Evolutionary conservation across 1,140 invertebrate genomes (phyloP).

Genomic region (Marisa cornuarietis): DNA sequence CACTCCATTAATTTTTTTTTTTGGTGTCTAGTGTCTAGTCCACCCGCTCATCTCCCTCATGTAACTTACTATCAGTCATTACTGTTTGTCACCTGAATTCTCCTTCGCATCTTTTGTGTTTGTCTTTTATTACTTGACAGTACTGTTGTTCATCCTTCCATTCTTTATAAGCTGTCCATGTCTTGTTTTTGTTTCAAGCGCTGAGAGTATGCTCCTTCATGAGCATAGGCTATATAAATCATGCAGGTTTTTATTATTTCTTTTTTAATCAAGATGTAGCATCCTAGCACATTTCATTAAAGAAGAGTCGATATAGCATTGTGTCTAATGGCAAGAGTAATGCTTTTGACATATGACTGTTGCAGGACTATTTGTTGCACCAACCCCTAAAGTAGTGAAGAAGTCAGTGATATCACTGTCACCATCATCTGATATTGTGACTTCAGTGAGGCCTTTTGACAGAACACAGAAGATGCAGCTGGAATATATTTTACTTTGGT

Average conservation of each 20-base stretch:
- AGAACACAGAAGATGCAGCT: slow-evolving; percentile 44
- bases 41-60: too few relatives aligned
- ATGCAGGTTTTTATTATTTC: background rate
- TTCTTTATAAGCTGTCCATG: too few relatives aligned
- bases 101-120: too few relatives aligned
- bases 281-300: background rate
- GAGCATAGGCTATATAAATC: too few relatives aligned
- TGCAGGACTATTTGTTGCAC: slow-evolving; percentile 40
- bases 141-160: too few relatives aligned
- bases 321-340: background rate
- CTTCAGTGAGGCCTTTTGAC: slow-evolving; percentile 29
- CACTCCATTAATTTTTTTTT: too few relatives aligned
- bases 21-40: too few relatives aligned
- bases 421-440: slow-evolving; percentile 21
- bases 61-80: too few relatives aligned
- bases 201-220: background rate
- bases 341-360: background rate
- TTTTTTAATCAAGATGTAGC: background rate
- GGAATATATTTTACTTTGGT: slow-evolving; percentile 53
- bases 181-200: too few relatives aligned
- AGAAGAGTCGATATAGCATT: too few relatives aligned
- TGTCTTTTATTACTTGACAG: too few relatives aligned
- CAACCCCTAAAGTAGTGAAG: slow-evolving; percentile 43
- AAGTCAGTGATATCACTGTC: slow-evolving; percentile 26
- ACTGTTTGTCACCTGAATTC: too few relatives aligned